Evolutionary conservation across 1,140 invertebrate species (phyloP).

Genomic region (Drosophila ercepeae): DNA sequence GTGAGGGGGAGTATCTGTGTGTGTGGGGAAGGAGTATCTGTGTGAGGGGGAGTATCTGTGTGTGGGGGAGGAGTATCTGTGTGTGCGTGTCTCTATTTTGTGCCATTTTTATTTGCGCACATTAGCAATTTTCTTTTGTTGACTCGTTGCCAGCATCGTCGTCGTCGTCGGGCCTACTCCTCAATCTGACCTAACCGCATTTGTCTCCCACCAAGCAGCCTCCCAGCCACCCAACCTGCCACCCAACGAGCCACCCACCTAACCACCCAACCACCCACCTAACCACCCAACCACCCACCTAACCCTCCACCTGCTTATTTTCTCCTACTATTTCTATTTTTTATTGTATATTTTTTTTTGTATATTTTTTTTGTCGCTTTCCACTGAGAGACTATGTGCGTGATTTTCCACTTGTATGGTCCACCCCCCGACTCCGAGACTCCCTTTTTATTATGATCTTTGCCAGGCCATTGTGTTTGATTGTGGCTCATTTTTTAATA

Average conservation of each 20-base stretch:
- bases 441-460: constrained; percentile 53
- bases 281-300: constrained; percentile 9
- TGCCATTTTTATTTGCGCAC: constrained; percentile 76
- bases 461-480: constrained; percentile 50
- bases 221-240: constrained; percentile 13
- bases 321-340: not conserved
- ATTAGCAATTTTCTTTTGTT: constrained; percentile 79
- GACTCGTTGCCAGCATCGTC: constrained; percentile 37
- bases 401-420: constrained; percentile 59
- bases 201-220: not conserved
- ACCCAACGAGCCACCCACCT: not conserved
- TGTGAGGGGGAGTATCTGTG: not conserved
- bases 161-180: constrained; percentile 19
- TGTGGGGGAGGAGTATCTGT: not conserved
- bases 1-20: not conserved
- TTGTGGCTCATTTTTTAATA: constrained; percentile 58
- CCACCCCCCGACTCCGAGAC: not conserved
- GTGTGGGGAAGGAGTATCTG: not conserved
- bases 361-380: constrained; percentile 15
- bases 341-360: not conserved
- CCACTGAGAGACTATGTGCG: constrained; percentile 40
- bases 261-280: constrained; percentile 4
- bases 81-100: constrained; percentile 47
- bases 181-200: constrained; percentile 34
- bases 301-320: constrained; percentile 3